Percentiles rank a stretch among this genome's conserved stretches.
Conservation (phyloP, 2,113 vertebrate species). For the Caranx ignobilis region DNA sequence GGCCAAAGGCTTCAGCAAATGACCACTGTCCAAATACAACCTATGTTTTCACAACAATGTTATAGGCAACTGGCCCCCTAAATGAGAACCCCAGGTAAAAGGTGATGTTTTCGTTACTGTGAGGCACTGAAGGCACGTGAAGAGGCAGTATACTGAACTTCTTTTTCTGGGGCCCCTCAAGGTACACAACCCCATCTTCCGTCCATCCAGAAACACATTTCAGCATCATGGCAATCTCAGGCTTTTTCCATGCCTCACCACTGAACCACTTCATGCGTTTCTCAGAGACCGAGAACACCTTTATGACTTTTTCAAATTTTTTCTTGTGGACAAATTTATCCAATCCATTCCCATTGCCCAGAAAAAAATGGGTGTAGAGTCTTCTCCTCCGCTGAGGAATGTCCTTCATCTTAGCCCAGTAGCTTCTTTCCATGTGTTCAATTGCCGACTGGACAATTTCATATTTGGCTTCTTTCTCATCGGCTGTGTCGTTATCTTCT, state of each 20-base stretch:
- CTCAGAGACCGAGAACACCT: conserved; percentile 77
- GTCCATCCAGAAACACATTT: conserved; percentile 86
- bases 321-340: conserved; percentile 85
- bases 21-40: neutral
- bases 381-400: conserved; percentile 81
- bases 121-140: conserved; percentile 78
- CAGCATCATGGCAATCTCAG: conserved; percentile 67
- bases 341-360: conserved; percentile 83
- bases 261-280: conserved; percentile 84
- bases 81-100: conserved; percentile 76
- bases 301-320: conserved; percentile 77
- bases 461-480: conserved; percentile 79
- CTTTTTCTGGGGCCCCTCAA: conserved; percentile 71
- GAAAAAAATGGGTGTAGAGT: conserved; percentile 85
- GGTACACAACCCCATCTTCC: conserved; percentile 81
- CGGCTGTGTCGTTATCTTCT: conserved; percentile 79
- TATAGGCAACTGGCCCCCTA: conserved; percentile 78
- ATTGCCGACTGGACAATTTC: conserved; percentile 80
- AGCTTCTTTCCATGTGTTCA: conserved; percentile 75
- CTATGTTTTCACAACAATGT: conserved; percentile 60
- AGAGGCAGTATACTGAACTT: conserved; percentile 76
- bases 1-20: neutral
- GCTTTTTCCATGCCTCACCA: conserved; percentile 80
- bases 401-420: conserved; percentile 83
- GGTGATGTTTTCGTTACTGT: conserved; percentile 82